phyloP scores from a whole-genome alignment of 2,888 invertebrate genomes.

The Andrena hattorfiana region DNA sequence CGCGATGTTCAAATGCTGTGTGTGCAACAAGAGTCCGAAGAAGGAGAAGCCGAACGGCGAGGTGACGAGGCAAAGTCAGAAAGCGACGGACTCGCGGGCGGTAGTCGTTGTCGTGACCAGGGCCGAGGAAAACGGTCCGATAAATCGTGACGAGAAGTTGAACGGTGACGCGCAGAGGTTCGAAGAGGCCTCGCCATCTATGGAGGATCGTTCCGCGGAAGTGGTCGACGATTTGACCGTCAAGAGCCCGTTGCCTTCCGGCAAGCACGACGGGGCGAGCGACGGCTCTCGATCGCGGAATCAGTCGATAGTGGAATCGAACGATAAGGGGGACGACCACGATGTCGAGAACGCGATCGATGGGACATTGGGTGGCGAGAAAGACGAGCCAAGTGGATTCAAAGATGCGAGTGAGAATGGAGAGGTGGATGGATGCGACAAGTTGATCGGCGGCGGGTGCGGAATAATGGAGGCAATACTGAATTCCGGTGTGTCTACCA shows the following conservation, averaged over 20 bases:
- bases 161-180: conserved; percentile 56
- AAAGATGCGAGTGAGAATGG: conserved; percentile 20
- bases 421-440: conserved; percentile 24
- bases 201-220: conserved; percentile 44
- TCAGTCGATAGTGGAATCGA: conserved; percentile 27
- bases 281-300: conserved; percentile 32
- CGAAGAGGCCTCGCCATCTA: conserved; percentile 43
- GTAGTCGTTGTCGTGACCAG: conserved; percentile 46
- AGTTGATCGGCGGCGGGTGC: conserved; percentile 23
- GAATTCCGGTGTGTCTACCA: conserved; percentile 21
- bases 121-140: conserved; percentile 39
- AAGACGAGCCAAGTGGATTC: neutral
- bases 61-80: conserved; percentile 54
- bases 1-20: conserved; percentile 83
- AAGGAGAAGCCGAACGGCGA: conserved; percentile 73
- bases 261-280: conserved; percentile 47
- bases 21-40: conserved; percentile 77
- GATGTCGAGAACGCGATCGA: conserved; percentile 16
- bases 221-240: conserved; percentile 54
- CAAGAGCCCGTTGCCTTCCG: conserved; percentile 56
- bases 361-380: conserved; percentile 25
- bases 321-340: neutral
- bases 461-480: conserved; percentile 23
- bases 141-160: conserved; percentile 40
- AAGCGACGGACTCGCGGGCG: conserved; percentile 27